Conservation (phyloP, 2,888 invertebrate genomes). For the Podabrus alpinus region DNA sequence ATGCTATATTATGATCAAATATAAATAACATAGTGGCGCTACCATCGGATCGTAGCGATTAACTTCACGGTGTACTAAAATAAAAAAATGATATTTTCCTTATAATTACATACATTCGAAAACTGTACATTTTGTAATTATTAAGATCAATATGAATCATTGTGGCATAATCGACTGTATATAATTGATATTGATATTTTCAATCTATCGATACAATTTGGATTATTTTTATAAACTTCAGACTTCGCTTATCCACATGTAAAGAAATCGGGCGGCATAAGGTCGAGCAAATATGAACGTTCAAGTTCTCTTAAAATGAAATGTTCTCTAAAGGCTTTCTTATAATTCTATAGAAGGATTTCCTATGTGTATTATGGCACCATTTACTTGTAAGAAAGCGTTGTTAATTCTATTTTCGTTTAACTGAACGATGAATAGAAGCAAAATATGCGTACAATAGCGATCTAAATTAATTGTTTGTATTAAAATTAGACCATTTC, state of each 20-base stretch:
- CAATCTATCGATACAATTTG: neutral
- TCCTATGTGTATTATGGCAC: neutral
- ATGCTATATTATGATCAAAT: no score
- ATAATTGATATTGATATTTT: neutral
- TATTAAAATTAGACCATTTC: neutral
- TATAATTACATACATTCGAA: no score
- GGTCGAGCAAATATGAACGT: neutral
- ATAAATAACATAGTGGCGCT: no score
- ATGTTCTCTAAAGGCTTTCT: neutral
- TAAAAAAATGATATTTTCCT: neutral
- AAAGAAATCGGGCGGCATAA: neutral
- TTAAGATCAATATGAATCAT: neutral
- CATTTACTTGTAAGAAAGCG: neutral
- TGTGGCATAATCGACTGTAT: neutral
- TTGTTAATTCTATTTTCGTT: neutral
- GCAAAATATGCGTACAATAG: neutral
- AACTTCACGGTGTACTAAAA: neutral
- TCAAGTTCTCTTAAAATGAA: neutral
- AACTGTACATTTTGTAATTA: no score
- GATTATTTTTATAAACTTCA: neutral
- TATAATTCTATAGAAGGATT: neutral
- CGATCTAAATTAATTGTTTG: neutral
- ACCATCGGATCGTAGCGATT: neutral
- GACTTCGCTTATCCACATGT: neutral
- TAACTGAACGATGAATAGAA: neutral